phyloP scores from a whole-genome alignment of 2,888 invertebrate genomes.

The Mystacides longicornis region DNA sequence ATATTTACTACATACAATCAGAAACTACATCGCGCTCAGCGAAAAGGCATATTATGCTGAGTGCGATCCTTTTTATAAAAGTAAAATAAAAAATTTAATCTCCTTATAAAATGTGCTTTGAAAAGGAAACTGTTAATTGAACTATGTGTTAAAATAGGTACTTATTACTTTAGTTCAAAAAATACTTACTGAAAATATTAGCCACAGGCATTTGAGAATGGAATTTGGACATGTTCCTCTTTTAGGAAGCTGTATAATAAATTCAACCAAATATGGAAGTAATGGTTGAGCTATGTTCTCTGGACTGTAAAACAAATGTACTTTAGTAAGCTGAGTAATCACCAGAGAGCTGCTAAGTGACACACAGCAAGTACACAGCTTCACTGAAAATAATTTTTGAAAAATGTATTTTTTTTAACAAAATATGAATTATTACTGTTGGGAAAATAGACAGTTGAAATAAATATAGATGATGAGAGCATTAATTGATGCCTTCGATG shows the following conservation, averaged over 20 bases:
- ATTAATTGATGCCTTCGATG: conserved; percentile 16
- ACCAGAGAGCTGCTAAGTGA: no score
- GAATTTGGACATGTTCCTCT: conserved; percentile 11
- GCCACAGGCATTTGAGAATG: conserved; percentile 21
- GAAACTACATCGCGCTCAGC: no score
- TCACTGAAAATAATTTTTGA: background rate
- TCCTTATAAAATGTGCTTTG: no score
- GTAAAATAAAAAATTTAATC: no score
- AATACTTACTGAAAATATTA: conserved; percentile 23
- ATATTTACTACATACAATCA: no score
- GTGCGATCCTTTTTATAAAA: no score
- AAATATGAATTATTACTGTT: conserved; percentile 8
- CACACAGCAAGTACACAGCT: no score
- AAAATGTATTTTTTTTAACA: background rate
- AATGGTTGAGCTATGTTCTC: conserved; percentile 10
- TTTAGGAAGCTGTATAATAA: conserved; percentile 15
- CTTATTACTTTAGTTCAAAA: no score
- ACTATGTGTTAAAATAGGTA: no score
- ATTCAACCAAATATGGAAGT: conserved; percentile 18
- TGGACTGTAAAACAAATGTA: conserved; percentile 13
- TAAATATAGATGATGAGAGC: conserved; percentile 20
- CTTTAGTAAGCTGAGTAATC: background rate
- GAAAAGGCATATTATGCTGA: no score
- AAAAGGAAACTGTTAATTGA: no score
- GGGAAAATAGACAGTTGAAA: conserved; percentile 18